Evolutionary conservation across 2,797 vertebrate genomes (phyloP).

Genomic region (Darevskia mixta): DNA sequence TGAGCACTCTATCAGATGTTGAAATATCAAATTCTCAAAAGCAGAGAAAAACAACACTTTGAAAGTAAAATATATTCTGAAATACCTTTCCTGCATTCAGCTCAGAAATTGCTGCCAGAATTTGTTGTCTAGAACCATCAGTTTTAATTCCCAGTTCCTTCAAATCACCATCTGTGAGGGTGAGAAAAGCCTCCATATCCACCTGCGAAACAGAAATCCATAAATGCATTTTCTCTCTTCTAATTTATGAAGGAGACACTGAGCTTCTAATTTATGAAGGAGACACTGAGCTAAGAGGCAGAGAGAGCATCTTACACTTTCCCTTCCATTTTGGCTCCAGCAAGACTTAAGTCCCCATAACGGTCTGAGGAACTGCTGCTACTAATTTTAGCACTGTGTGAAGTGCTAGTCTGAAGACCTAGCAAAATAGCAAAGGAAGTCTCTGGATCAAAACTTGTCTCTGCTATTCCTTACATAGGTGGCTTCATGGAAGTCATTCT

Average conservation of each 20-base stretch:
- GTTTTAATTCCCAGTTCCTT: constrained; percentile 98
- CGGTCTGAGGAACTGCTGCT: neutral
- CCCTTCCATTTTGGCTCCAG: neutral
- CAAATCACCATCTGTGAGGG: constrained; percentile 94
- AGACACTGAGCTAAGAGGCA: neutral
- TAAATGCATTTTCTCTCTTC: neutral
- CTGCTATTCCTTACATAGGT: neutral
- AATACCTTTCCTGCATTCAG: constrained; percentile 97
- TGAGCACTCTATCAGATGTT: neutral
- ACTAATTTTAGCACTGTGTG: neutral
- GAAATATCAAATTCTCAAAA: neutral
- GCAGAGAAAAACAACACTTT: neutral
- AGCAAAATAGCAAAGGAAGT: neutral
- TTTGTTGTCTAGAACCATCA: constrained; percentile 95
- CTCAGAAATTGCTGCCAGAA: constrained; percentile 96
- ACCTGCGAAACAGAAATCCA: constrained; percentile 80
- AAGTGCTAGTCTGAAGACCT: neutral
- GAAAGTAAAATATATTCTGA: neutral
- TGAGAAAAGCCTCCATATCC: constrained; percentile 98
- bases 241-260: neutral
- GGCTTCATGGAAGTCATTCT: neutral
- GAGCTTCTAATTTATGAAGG: neutral
- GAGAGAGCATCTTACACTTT: neutral
- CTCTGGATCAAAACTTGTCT: neutral
- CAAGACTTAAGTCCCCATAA: neutral